Evolutionary conservation across 92 coral and sea anemone genomes (phyloP).

Genomic region (Parazoanthus swiftii): DNA sequence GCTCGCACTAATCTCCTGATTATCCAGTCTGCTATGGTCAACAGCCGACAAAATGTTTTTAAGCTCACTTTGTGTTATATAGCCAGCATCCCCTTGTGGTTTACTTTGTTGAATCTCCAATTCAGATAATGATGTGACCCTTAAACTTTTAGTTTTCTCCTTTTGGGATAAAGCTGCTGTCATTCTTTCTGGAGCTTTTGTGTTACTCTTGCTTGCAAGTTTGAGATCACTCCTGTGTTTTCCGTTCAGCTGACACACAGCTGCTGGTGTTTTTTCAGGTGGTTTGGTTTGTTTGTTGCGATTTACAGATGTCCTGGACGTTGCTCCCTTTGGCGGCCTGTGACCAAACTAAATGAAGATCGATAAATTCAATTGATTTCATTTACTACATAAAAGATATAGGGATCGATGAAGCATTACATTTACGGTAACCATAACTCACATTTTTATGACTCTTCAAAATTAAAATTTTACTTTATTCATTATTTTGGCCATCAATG

Average conservation of each 20-base stretch:
- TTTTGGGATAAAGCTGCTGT: not conserved
- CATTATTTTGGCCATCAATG: no score
- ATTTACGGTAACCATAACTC: no score
- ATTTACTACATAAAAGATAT: not conserved
- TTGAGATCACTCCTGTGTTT: conserved; percentile 1
- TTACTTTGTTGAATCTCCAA: not conserved
- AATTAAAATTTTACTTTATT: no score
- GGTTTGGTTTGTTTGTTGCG: conserved; percentile 4
- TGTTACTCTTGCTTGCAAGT: not conserved
- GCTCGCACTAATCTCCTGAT: not conserved
- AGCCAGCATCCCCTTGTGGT: conserved; percentile 21
- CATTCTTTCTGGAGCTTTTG: not conserved
- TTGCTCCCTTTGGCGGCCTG: conserved; percentile 9
- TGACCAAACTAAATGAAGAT: not conserved
- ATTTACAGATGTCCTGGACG: conserved; percentile 28
- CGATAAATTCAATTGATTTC: not conserved
- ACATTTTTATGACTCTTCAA: no score
- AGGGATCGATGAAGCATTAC: no score
- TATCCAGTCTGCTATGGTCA: not conserved
- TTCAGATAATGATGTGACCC: not conserved
- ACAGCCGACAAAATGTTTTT: conserved; percentile 25
- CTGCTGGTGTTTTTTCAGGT: not conserved
- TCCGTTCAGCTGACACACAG: conserved; percentile 1
- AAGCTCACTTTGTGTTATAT: conserved; percentile 31
- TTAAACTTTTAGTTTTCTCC: not conserved